A percentile compares a stretch with the other conserved stretches of the same genome.
Evolutionary conservation across 2,797 vertebrate species (phyloP).

Genomic region (Hirundo rustica): DNA sequence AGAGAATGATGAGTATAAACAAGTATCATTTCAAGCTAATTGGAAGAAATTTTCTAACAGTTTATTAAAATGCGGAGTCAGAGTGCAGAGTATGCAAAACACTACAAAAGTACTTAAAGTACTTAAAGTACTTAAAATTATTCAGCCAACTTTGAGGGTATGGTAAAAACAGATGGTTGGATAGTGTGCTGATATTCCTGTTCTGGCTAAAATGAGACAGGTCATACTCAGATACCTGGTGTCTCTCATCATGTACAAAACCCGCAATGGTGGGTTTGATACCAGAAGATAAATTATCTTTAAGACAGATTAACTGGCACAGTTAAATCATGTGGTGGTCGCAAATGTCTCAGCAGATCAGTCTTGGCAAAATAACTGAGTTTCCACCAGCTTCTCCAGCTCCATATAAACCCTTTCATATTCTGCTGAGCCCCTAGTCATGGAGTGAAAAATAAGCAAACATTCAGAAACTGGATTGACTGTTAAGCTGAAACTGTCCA

Average conservation of each 20-base stretch:
- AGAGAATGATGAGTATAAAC: background rate
- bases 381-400: slow-evolving; percentile 22
- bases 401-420: background rate
- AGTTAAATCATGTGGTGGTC: background rate
- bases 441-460: background rate
- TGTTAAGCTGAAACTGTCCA: background rate
- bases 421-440: background rate
- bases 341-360: background rate
- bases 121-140: background rate
- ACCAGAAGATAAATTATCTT: background rate
- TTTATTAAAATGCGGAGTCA: background rate
- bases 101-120: background rate
- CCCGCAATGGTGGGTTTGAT: background rate
- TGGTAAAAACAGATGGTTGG: slow-evolving; percentile 51
- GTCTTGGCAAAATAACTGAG: background rate
- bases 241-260: background rate
- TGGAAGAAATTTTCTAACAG: background rate
- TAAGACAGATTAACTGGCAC: background rate
- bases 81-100: background rate
- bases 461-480: background rate
- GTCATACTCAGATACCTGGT: background rate
- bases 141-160: background rate
- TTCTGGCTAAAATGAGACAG: background rate
- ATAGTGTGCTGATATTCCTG: background rate
- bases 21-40: background rate